Evolutionary conservation across 2,888 invertebrate species (phyloP).

Genomic region (Habroteleia sp.): DNA sequence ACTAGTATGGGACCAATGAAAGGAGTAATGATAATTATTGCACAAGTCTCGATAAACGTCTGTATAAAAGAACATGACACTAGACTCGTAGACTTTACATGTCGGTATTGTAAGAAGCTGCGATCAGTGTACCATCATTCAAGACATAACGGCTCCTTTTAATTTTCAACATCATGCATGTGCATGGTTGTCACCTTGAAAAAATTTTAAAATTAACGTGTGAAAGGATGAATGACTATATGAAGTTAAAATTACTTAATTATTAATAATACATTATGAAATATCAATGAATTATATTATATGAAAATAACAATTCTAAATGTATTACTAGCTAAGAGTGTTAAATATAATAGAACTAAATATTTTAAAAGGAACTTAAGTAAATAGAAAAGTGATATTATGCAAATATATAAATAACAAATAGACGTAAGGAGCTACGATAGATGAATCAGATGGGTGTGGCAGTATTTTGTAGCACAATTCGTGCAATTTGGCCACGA

Average conservation of each 20-base stretch:
- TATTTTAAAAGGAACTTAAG: no score
- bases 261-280: no score
- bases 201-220: conserved; percentile 5
- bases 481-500: no score
- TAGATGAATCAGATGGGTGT: no score
- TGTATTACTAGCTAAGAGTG: no score
- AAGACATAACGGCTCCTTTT: conserved; percentile 30
- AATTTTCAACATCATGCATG: conserved; percentile 24
- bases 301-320: no score
- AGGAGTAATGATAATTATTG: conserved; percentile 43
- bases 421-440: no score
- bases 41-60: conserved; percentile 34
- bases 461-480: no score
- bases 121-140: conserved; percentile 23
- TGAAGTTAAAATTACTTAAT: conserved; percentile 4
- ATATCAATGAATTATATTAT: no score
- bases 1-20: conserved; percentile 27
- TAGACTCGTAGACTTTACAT: conserved; percentile 38
- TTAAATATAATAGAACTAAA: no score
- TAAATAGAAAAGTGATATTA: no score
- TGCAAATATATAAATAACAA: no score
- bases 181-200: conserved; percentile 21
- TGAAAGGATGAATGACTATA: conserved; percentile 3
- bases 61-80: conserved; percentile 43
- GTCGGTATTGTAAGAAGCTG: conserved; percentile 24